phyloP scores from a whole-genome alignment of 2,113 vertebrate species.

The Lagenorhynchus albirostris region DNA sequence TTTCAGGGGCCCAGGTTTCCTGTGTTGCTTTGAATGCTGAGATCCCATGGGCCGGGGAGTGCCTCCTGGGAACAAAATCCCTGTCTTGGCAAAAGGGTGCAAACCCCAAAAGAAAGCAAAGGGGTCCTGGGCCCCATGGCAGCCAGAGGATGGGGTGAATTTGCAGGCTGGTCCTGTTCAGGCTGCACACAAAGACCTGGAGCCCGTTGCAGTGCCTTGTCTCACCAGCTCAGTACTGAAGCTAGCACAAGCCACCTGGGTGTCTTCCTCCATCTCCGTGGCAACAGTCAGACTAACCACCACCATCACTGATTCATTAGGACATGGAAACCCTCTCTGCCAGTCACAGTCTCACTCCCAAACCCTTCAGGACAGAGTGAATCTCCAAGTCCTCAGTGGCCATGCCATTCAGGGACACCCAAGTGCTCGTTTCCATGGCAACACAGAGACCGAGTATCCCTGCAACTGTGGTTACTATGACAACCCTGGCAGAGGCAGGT shows the following conservation, averaged over 20 bases:
- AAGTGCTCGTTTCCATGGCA: constrained; percentile 59
- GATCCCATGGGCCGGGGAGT: constrained; percentile 69
- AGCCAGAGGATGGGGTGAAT: not conserved
- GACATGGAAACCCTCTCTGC: not conserved
- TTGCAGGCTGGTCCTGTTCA: not conserved
- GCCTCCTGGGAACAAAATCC: constrained; percentile 73
- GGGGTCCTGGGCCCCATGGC: not conserved
- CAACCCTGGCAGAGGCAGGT: constrained; percentile 49
- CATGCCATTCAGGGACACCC: constrained; percentile 35
- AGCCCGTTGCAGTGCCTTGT: not conserved
- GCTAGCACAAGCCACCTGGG: not conserved
- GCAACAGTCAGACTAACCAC: constrained; percentile 18
- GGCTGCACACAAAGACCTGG: not conserved
- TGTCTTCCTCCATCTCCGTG: not conserved
- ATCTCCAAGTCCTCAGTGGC: constrained; percentile 6
- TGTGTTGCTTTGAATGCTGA: constrained; percentile 72
- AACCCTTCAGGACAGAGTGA: not conserved
- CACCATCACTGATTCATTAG: not conserved
- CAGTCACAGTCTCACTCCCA: not conserved
- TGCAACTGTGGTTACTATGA: constrained; percentile 57
- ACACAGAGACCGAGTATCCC: constrained; percentile 20
- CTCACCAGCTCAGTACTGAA: not conserved
- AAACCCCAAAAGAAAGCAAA: constrained; percentile 29
- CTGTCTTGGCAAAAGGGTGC: constrained; percentile 62
- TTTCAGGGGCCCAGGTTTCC: constrained; percentile 69